Evolutionary conservation across 2,113 vertebrate species (phyloP), one percentile per base, ranked within the genome.

Genomic region (Hystrix brachyura): DNA sequence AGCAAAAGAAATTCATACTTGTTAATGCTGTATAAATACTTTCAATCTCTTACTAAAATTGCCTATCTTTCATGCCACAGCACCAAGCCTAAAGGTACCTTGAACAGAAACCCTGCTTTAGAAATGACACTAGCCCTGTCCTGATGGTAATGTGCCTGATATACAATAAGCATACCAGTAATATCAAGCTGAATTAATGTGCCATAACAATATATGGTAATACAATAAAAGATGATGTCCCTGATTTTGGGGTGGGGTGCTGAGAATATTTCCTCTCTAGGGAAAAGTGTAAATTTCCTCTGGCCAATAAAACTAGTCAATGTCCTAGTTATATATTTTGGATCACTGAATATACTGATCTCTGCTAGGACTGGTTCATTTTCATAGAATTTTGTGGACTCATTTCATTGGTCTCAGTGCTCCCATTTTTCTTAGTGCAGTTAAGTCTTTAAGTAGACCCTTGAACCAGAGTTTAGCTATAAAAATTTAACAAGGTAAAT

Each of bases 361-460:
- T 81, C 78, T 76, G 34, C 69, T 95, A 97, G 91, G 96, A 97
- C 34, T 0, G 4, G 64, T 98, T 98, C 94, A 46, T 96, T 98
- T 98, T 97, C 91, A 62, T 59, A 19, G 88, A 85, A 85, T 96
- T 95, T 84, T 96, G 97, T 27, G 0, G 74, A 97, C 79, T 94
- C 64, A 3, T 97, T 98, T 93, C 93, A 84, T 94, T 94, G 8
- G 96, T 96, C 96, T 98, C 96, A 69, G 43, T 74, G 82, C 88
- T 96, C 90, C 43, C 21, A 79, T 98, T 96, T 97, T 97, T 74
- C 79, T 95, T 95, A 51, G 9, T 43, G 48, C 53, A 69, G 88
- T 85, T 93, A 95, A 94, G 18, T 96, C 29, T 98, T 98, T 96
- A 97, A 98, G 94, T 57, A 95, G 91, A 43, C 79, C 80, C 96